Conservation (phyloP, 2,113 vertebrate genomes). For the Aleadryas rufinucha region DNA sequence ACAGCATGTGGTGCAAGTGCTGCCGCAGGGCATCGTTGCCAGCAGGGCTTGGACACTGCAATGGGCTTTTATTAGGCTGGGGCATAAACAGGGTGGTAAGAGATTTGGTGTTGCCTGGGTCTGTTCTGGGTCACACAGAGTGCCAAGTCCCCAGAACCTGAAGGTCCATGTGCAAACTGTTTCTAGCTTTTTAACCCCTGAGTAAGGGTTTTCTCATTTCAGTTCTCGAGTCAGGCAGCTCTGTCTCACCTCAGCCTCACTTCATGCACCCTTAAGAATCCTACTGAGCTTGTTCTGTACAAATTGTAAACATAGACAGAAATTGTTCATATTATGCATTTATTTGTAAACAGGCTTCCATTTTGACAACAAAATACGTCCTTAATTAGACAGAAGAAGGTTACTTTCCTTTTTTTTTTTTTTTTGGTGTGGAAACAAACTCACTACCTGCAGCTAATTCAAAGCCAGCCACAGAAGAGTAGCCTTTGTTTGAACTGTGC, state of each 20-base stretch:
- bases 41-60: neutral
- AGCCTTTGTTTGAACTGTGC: neutral
- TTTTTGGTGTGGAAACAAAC: neutral
- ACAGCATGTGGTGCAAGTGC: neutral
- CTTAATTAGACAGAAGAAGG: neutral
- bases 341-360: neutral
- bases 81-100: neutral
- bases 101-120: neutral
- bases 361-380: neutral
- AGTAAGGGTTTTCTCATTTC: neutral
- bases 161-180: neutral
- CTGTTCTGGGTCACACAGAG: neutral
- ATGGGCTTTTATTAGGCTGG: neutral
- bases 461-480: neutral
- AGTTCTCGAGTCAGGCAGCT: neutral
- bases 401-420: neutral
- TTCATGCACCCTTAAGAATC: neutral
- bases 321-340: neutral
- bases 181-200: neutral
- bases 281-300: neutral
- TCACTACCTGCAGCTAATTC: neutral
- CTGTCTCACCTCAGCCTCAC: neutral
- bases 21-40: fast-evolving
- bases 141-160: neutral
- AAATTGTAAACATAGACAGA: neutral